A percentile compares a stretch with the other conserved stretches of the same genome.
These are phyloP conservation scores for Dicroscelio sp. DNA, from an alignment of 2,888 invertebrate genomes.

Conservation along the genomic window DNA sequence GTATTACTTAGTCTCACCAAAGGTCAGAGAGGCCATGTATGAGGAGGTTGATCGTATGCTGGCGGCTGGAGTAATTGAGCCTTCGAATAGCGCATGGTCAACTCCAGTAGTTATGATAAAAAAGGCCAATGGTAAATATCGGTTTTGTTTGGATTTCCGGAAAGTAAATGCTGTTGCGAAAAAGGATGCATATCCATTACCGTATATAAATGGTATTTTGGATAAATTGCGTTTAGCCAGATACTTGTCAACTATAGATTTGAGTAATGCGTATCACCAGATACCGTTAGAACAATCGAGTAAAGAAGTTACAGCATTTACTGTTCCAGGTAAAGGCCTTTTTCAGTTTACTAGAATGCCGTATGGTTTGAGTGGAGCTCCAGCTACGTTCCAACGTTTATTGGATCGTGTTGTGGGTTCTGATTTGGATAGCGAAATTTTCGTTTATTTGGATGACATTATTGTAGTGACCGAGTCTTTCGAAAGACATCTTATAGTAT, in stretches of 20 bases:
- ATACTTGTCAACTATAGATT: conserved; percentile 38
- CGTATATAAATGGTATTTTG: conserved; percentile 53
- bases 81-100: conserved; percentile 57
- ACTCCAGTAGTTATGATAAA: conserved; percentile 53
- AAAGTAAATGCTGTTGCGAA: conserved; percentile 42
- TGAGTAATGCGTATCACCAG: conserved; percentile 46
- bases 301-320: conserved; percentile 52
- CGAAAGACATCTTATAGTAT: conserved; percentile 44
- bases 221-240: conserved; percentile 35
- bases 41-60: background rate
- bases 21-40: background rate
- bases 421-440: conserved; percentile 27
- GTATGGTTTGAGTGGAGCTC: conserved; percentile 45
- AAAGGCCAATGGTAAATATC: conserved; percentile 34
- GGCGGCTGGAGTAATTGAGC: conserved; percentile 25
- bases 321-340: conserved; percentile 45
- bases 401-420: conserved; percentile 29
- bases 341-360: conserved; percentile 52
- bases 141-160: conserved; percentile 60
- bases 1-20: background rate
- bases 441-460: conserved; percentile 58
- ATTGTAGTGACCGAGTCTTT: conserved; percentile 52
- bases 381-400: conserved; percentile 54
- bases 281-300: conserved; percentile 44
- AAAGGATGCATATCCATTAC: conserved; percentile 49